These are phyloP conservation scores for Panopea generosa DNA, from an alignment of 2,888 invertebrate genomes.

Conservation along the genomic window DNA sequence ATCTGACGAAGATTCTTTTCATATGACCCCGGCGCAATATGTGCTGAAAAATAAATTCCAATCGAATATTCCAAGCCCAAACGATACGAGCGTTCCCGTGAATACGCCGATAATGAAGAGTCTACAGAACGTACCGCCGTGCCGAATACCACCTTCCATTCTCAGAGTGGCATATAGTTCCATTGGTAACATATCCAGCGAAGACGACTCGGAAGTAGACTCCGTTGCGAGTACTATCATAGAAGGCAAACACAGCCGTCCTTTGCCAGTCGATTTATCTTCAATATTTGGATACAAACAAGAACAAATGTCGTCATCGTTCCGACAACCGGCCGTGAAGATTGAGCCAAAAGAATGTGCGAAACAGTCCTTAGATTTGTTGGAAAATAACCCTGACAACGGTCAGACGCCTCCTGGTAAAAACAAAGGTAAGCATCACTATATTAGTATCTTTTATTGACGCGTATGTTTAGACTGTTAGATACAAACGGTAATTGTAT, in stretches of 20 bases:
- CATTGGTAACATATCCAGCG: constrained; percentile 47
- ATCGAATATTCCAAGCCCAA: background rate
- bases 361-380: background rate
- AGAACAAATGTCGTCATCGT: constrained; percentile 56
- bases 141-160: constrained; percentile 50
- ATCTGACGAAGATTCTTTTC: constrained; percentile 10
- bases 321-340: constrained; percentile 43
- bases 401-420: too few species aligned
- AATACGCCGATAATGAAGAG: background rate
- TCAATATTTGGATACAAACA: constrained; percentile 51
- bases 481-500: too few species aligned
- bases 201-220: constrained; percentile 59
- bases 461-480: too few species aligned
- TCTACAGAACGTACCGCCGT: constrained; percentile 40
- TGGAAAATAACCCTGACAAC: too few species aligned
- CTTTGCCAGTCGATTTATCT: constrained; percentile 22
- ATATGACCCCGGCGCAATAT: background rate
- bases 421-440: too few species aligned
- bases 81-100: too few species aligned
- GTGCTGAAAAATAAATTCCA: background rate
- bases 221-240: constrained; percentile 46
- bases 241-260: constrained; percentile 22
- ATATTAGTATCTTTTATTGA: too few species aligned
- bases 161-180: constrained; percentile 43
- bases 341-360: background rate